phyloP scores from a whole-genome alignment of 2,113 vertebrate species.

The Columba janthina region DNA sequence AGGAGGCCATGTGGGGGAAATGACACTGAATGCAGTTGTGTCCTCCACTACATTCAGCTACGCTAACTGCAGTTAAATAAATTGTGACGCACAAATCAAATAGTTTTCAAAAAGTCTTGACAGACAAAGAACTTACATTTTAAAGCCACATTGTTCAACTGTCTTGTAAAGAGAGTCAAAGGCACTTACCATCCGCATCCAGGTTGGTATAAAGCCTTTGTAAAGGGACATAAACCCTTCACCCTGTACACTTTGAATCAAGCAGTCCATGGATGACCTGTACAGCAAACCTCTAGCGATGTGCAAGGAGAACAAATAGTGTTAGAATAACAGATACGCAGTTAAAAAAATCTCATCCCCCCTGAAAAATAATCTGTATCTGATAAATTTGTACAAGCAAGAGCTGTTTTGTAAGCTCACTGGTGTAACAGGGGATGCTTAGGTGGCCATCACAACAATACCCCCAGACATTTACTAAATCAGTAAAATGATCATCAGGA shows the following conservation, averaged over 20 bases:
- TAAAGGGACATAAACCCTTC: constrained; percentile 85
- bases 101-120: not conserved
- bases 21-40: not conserved
- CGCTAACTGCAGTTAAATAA: not conserved
- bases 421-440: not conserved
- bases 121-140: not conserved
- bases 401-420: not conserved
- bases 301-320: not conserved
- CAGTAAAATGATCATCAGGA: not conserved
- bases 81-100: not conserved
- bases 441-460: not conserved
- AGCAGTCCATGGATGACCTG: constrained; percentile 83
- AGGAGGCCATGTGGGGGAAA: not conserved
- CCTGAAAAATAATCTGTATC: not conserved
- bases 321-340: not conserved
- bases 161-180: not conserved
- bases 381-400: not conserved
- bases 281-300: constrained; percentile 82
- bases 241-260: constrained; percentile 78
- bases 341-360: fast-evolving
- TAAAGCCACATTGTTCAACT: not conserved
- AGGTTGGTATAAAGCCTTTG: constrained; percentile 87
- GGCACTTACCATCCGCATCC: constrained; percentile 84
- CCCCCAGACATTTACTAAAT: not conserved
- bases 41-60: not conserved